Conservation (phyloP, 2,113 vertebrate species). For the Eclectus roratus region DNA sequence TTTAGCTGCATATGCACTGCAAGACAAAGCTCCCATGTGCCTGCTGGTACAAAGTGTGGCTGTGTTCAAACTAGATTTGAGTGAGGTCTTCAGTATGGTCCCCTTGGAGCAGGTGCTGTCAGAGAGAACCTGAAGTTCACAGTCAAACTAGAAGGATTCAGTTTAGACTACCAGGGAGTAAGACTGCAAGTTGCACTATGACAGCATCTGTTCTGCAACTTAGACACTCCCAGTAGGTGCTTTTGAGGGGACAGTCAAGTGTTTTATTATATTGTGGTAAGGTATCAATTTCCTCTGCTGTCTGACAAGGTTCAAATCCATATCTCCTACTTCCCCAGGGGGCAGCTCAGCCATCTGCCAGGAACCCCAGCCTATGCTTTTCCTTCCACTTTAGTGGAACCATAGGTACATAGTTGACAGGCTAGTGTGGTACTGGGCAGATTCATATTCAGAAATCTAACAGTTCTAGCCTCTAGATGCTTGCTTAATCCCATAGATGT, state of each 20-base stretch:
- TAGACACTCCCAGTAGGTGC: not conserved
- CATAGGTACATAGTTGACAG: too few relatives aligned
- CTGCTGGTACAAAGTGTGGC: not conserved
- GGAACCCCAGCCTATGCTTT: not conserved
- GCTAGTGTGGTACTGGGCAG: not conserved
- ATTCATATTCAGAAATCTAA: accelerated
- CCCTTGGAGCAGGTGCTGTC: not conserved
- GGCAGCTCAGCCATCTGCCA: slow-evolving; percentile 25
- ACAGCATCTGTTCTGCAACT: not conserved
- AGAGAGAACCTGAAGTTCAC: not conserved
- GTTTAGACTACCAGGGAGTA: not conserved
- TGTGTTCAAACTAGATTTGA: not conserved
- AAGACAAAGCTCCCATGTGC: not conserved
- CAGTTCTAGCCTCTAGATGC: not conserved
- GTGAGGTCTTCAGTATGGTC: not conserved
- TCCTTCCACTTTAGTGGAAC: not conserved
- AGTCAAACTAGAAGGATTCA: not conserved
- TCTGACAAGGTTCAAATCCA: slow-evolving; percentile 18
- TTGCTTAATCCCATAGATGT: not conserved
- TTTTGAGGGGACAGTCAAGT: not conserved
- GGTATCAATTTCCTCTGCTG: slow-evolving; percentile 11
- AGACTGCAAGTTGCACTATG: not conserved
- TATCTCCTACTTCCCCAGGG: not conserved
- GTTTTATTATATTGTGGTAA: not conserved
- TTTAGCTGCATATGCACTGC: not conserved